A percentile compares a stretch with the other conserved stretches of the same genome.
These are phyloP conservation scores for Desoria tigrina DNA, from an alignment of 2,888 invertebrate genomes.

Conservation along the genomic window DNA sequence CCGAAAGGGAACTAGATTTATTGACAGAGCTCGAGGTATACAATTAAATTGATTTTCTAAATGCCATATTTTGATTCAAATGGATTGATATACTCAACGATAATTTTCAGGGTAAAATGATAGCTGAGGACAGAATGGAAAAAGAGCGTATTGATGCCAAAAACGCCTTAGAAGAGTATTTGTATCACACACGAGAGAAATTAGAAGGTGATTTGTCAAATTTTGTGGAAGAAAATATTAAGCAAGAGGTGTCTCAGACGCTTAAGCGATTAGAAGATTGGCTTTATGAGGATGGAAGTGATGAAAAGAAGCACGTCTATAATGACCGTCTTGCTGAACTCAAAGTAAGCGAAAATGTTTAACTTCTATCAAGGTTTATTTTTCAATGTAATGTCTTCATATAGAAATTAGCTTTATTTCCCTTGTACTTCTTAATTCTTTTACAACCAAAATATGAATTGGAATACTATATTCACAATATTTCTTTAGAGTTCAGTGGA, in stretches of 20 bases:
- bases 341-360: no score
- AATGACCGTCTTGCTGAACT: constrained; percentile 61
- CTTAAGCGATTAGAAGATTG: constrained; percentile 89
- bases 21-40: constrained; percentile 77
- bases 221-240: constrained; percentile 73
- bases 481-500: no score
- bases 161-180: constrained; percentile 96
- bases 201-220: constrained; percentile 74
- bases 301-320: constrained; percentile 77
- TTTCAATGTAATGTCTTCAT: not conserved
- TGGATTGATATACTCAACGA: not conserved
- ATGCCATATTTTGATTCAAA: not conserved
- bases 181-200: constrained; percentile 92
- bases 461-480: no score
- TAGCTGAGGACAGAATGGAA: constrained; percentile 83
- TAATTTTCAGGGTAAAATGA: constrained; percentile 69
- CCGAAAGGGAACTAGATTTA: constrained; percentile 70
- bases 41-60: not conserved
- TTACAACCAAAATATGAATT: no score
- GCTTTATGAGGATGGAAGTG: constrained; percentile 96
- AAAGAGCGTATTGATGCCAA: constrained; percentile 93
- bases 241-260: constrained; percentile 65
- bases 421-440: no score
- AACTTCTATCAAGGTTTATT: constrained; percentile 59
- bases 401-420: no score